Evolutionary conservation across 1,140 invertebrate genomes (phyloP), one percentile per base, ranked within the genome.

Genomic region (Geopemphigus sp.): DNA sequence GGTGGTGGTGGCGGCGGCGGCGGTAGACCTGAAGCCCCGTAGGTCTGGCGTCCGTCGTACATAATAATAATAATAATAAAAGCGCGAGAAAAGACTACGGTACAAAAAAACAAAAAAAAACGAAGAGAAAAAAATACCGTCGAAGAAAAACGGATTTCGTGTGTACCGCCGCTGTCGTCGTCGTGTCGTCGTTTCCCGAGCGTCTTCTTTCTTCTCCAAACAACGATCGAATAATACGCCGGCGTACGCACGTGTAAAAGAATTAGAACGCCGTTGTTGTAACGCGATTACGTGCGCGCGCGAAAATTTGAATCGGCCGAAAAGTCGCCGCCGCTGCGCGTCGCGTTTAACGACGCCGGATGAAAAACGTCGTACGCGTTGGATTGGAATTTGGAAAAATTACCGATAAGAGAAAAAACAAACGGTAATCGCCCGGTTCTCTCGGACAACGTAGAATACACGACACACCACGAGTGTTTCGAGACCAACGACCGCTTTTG

Each of bases 41-140:
- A 68, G 22, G n/a, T 68, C 64, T 53, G 10, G 12, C 14, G 50
- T 50, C 15, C 22, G 15, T 11, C 32, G 15, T 50, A 53, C 15
- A 24, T 47, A 68, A 68, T 68, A 68, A 50, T 66, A 66, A 68
- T 53, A 70, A 26, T 26, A 70, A 54, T 72, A 72, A 72, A 54
- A 4, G 17, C 29, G n/a, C 24, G 1, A 54, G 26, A 54, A 72
- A 72, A 19, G 24, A n/a, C n/a, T n/a, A n/a, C n/a, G n/a, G n/a
- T n/a, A n/a, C n/a, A n/a, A n/a, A n/a, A n/a, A n/a, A n/a, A n/a
- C n/a, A n/a, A n/a, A n/a, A n/a, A n/a, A n/a, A n/a, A 72, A 72
- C 54, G 15, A 70, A 50, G 50, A 29, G 8, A 24, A 53, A 70
- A 53, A 70, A 70, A 70, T 19, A 26, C 12, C 19, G 29, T 26